Conservation (phyloP, 2,113 vertebrate species). For the Leptosomus discolor region DNA sequence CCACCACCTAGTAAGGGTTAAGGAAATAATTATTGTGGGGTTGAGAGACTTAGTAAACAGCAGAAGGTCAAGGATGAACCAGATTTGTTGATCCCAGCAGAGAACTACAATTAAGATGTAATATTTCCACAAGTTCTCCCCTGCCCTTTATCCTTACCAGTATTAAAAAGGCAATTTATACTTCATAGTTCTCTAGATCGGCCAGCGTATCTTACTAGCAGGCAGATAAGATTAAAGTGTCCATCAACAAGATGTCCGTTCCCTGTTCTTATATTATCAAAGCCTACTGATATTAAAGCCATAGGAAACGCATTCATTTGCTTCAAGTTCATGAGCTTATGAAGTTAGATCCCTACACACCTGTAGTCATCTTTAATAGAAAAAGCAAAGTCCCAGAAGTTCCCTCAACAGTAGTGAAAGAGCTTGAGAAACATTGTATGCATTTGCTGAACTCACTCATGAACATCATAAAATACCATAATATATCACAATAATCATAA, state of each 20-base stretch:
- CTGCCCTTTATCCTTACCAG: slow-evolving; percentile 25
- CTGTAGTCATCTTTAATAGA: background rate
- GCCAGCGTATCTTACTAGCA: slow-evolving; percentile 34
- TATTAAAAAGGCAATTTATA: slow-evolving; percentile 61
- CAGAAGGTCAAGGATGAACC: slow-evolving; percentile 44
- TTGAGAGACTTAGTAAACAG: slow-evolving; percentile 46
- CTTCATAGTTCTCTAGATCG: slow-evolving; percentile 15
- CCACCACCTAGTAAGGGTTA: slow-evolving; percentile 13
- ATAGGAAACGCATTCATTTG: background rate
- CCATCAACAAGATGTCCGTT: slow-evolving; percentile 47
- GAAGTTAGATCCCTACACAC: background rate
- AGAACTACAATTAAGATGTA: slow-evolving; percentile 64
- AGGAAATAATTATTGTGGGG: slow-evolving; percentile 41
- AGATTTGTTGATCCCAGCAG: slow-evolving; percentile 54
- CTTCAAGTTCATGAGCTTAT: background rate
- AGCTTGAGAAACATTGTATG: background rate
- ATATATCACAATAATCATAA: too few relatives aligned
- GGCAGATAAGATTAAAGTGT: slow-evolving; percentile 66
- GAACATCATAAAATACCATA: background rate
- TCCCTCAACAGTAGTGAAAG: background rate
- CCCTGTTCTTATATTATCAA: background rate
- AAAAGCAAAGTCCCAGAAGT: background rate
- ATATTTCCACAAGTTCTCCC: slow-evolving; percentile 42
- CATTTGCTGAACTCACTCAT: background rate
- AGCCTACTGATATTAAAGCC: slow-evolving; percentile 2